A percentile compares a stretch with the other conserved stretches of the same genome.
Conservation (phyloP, 2,888 invertebrate species). For the Drosophila emarginata region DNA sequence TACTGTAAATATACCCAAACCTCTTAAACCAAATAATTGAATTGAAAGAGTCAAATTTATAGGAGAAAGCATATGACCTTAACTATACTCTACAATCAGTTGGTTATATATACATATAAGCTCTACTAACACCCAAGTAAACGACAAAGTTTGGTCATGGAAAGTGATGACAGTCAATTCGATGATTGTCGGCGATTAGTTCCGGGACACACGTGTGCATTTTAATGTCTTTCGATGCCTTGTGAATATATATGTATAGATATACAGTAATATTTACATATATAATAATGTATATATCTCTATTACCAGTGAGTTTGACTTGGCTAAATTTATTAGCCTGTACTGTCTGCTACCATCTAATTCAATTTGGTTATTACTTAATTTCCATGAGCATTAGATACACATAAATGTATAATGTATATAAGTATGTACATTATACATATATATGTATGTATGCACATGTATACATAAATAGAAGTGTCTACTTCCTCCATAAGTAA, state of each 20-base stretch:
- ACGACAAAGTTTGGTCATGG: slow-evolving; percentile 52
- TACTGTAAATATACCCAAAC: not conserved
- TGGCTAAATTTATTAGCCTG: slow-evolving; percentile 36
- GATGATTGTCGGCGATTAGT: slow-evolving; percentile 46
- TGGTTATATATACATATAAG: slow-evolving; percentile 23
- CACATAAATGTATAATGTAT: not conserved
- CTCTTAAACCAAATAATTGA: not conserved
- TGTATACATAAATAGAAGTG: not conserved
- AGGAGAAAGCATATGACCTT: not conserved
- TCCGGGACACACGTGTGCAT: slow-evolving; percentile 38
- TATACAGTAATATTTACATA: too few relatives aligned
- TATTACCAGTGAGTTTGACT: not conserved
- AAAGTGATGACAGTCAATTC: slow-evolving; percentile 52
- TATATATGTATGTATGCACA: slow-evolving; percentile 11
- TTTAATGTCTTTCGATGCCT: slow-evolving; percentile 46
- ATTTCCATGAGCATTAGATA: slow-evolving; percentile 24
- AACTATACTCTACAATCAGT: slow-evolving; percentile 38
- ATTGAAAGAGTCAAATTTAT: not conserved
- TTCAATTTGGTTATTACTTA: slow-evolving; percentile 33
- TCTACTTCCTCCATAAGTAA: not conserved
- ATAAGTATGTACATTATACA: not conserved
- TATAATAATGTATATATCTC: not conserved
- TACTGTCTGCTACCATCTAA: slow-evolving; percentile 27
- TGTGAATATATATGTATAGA: slow-evolving; percentile 15
- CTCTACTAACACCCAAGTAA: slow-evolving; percentile 23